These are phyloP conservation scores for Pseudochaenichthys georgianus DNA, from an alignment of 2,797 vertebrate genomes.

Conservation along the genomic window DNA sequence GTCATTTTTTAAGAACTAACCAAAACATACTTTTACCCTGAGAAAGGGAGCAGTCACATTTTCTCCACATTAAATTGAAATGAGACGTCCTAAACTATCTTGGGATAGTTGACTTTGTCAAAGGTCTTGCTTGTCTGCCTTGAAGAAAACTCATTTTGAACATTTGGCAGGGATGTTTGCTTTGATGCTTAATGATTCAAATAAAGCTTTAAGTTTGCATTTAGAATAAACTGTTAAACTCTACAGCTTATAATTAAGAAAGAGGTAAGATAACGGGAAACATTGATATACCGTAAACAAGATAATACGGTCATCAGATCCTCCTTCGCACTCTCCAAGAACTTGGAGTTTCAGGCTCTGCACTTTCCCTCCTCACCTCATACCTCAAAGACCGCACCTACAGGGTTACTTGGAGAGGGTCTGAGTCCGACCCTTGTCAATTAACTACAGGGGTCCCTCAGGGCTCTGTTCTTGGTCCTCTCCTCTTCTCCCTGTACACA, in stretches of 20 bases:
- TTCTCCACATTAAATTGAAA: not conserved
- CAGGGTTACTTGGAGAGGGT: too few relatives aligned
- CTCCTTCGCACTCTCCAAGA: too few relatives aligned
- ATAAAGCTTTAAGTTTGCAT: conserved; percentile 1
- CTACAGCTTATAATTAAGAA: not conserved
- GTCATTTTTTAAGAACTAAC: conserved; percentile 3
- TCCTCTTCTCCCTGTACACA: too few relatives aligned
- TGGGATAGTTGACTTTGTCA: not conserved
- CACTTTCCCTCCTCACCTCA: too few relatives aligned
- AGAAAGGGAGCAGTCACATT: conserved; percentile 1
- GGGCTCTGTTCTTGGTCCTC: too few relatives aligned
- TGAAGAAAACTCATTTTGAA: conserved; percentile 10
- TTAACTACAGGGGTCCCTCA: too few relatives aligned
- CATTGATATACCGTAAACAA: too few relatives aligned
- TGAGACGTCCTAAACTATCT: not conserved
- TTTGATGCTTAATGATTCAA: not conserved
- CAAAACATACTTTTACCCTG: conserved; percentile 1
- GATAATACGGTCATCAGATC: too few relatives aligned
- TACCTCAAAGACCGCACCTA: too few relatives aligned
- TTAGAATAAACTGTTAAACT: not conserved
- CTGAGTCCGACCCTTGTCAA: too few relatives aligned
- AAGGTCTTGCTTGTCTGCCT: not conserved
- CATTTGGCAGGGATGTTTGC: not conserved
- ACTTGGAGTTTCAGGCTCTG: too few relatives aligned
- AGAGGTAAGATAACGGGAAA: not conserved